Conservation (phyloP, 2,797 vertebrate species). For the Falco novaeseelandiae region DNA sequence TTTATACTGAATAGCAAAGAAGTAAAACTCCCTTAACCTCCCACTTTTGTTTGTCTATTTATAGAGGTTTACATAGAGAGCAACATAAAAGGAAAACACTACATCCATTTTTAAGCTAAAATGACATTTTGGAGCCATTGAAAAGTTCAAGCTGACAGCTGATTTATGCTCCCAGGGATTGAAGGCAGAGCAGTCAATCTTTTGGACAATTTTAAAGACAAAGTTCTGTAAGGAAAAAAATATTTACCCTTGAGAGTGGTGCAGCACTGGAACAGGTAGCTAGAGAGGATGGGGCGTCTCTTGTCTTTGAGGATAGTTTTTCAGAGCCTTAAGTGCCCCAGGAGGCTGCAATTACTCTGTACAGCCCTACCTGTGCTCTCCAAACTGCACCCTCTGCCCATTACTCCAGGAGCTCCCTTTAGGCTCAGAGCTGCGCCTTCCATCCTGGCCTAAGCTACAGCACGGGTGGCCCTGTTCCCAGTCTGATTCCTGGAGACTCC, state of each 20-base stretch:
- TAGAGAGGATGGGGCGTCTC: not conserved
- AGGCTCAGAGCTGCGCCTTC: not conserved
- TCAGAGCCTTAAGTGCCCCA: not conserved
- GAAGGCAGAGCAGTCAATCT: not conserved
- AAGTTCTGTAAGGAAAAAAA: not conserved
- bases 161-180: not conserved
- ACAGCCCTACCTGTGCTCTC: not conserved
- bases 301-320: not conserved
- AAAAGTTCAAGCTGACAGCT: not conserved
- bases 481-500: not conserved
- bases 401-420: not conserved
- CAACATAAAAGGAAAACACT: not conserved
- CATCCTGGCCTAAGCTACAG: not conserved
- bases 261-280: not conserved
- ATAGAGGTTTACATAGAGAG: not conserved
- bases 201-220: not conserved
- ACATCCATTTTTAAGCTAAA: not conserved
- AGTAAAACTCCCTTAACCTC: not conserved
- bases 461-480: not conserved
- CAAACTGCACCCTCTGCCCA: not conserved
- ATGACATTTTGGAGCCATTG: not conserved
- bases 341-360: not conserved
- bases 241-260: not conserved
- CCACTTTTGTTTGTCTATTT: not conserved
- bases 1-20: not conserved